A percentile compares a stretch with the other conserved stretches of the same genome.
phyloP scores from a whole-genome alignment of 2,113 vertebrate species.

The Syngnathus floridae region DNA sequence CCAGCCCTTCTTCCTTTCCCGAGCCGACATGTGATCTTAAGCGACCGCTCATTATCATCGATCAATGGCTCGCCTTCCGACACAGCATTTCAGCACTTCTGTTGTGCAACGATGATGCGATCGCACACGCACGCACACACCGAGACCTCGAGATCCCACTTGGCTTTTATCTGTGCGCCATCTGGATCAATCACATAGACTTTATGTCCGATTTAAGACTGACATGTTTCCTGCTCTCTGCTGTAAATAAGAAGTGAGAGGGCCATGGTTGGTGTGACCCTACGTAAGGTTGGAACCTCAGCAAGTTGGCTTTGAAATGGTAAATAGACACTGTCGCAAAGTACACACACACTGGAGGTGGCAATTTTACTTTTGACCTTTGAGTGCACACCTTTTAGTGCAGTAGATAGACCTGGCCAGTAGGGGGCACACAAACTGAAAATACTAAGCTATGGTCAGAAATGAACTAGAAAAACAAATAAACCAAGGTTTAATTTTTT shows the following conservation, averaged over 20 bases:
- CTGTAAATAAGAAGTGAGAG: not conserved
- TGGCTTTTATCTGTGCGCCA: constrained; percentile 16
- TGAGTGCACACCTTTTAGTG: too few relatives aligned
- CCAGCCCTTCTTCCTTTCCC: not conserved
- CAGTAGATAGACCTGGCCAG: too few relatives aligned
- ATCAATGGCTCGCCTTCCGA: constrained; percentile 57
- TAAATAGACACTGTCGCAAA: not conserved
- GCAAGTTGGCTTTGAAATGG: not conserved
- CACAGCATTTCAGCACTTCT: constrained; percentile 33
- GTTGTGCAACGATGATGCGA: constrained; percentile 24
- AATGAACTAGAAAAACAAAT: too few relatives aligned
- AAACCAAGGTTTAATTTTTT: too few relatives aligned
- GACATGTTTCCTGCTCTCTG: constrained; percentile 40
- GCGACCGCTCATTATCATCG: constrained; percentile 53
- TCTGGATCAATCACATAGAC: constrained; percentile 36
- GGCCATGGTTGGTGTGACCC: not conserved
- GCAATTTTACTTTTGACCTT: too few relatives aligned
- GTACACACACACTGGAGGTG: too few relatives aligned
- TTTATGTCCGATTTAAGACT: constrained; percentile 38
- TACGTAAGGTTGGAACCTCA: not conserved
- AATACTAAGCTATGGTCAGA: too few relatives aligned
- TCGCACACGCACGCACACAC: constrained; percentile 8
- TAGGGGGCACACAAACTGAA: too few relatives aligned
- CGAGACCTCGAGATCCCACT: not conserved
- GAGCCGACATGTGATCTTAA: constrained; percentile 42